phyloP scores from a whole-genome alignment of 2,113 vertebrate genomes.

The Pseudorhombus dupliciocellatus region DNA sequence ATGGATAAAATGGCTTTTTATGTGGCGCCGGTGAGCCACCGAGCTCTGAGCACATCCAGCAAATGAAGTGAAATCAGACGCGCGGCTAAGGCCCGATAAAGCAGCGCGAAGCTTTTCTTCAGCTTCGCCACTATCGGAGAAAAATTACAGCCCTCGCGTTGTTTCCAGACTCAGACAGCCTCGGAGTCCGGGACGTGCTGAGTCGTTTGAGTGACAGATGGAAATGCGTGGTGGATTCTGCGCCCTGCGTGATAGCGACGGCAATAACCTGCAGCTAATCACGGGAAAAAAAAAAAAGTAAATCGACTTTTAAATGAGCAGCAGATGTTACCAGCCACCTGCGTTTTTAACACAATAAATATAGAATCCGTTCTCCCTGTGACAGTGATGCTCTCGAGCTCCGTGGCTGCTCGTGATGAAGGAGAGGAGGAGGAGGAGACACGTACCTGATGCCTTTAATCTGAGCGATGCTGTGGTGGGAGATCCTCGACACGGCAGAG shows the following conservation, averaged over 20 bases:
- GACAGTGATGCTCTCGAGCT: conserved; percentile 2
- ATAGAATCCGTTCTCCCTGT: conserved; percentile 7
- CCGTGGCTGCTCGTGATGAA: conserved; percentile 11
- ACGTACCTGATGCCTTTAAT: conserved; percentile 93
- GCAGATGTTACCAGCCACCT: conserved; percentile 35
- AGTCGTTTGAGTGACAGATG: conserved; percentile 42
- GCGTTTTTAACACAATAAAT: conserved; percentile 32
- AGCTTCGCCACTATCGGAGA: conserved; percentile 7
- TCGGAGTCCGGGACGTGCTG: background rate
- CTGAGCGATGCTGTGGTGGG: conserved; percentile 92
- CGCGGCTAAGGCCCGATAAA: conserved; percentile 35
- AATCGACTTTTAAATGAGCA: conserved; percentile 54
- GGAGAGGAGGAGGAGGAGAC: background rate
- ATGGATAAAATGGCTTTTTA: conserved; percentile 72
- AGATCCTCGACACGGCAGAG: conserved; percentile 92
- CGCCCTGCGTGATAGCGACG: conserved; percentile 15
- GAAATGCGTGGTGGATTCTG: conserved; percentile 25
- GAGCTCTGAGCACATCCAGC: conserved; percentile 49
- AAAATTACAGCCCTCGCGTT: conserved; percentile 5
- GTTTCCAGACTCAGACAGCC: conserved; percentile 4
- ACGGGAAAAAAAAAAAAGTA: conserved; percentile 49
- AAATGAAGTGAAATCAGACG: conserved; percentile 68
- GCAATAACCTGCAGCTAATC: conserved; percentile 59
- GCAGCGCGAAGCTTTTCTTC: conserved; percentile 21
- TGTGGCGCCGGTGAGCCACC: conserved; percentile 44